Conservation (phyloP, 2,888 invertebrate genomes). For the Trimorus sp. region DNA sequence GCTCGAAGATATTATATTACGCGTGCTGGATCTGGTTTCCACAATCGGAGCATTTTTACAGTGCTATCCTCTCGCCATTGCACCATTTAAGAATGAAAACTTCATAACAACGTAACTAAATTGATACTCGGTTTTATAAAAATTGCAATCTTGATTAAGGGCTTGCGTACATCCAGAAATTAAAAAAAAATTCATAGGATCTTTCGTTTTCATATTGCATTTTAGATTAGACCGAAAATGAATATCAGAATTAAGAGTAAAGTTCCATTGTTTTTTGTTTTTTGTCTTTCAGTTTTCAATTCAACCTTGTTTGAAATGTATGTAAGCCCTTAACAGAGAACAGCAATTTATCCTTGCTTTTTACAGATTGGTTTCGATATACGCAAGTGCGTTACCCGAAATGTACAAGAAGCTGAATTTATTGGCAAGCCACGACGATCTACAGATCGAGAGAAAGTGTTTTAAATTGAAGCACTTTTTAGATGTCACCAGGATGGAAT, state of each 20-base stretch:
- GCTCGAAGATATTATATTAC: slow-evolving; percentile 87
- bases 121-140: neutral
- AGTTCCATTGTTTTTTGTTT: no score
- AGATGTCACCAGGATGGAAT: slow-evolving; percentile 82
- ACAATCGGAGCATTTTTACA: slow-evolving; percentile 88
- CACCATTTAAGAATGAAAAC: slow-evolving; percentile 83
- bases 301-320: no score
- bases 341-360: no score
- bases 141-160: no score
- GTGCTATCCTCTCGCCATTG: slow-evolving; percentile 84
- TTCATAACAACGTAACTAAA: slow-evolving; percentile 79
- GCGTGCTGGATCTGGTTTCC: slow-evolving; percentile 87
- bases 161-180: no score
- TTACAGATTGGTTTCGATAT: slow-evolving; percentile 88
- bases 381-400: slow-evolving; percentile 88
- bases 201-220: no score
- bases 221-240: no score
- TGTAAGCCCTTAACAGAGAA: no score
- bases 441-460: slow-evolving; percentile 79
- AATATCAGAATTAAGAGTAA: no score
- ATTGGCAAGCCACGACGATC: slow-evolving; percentile 71
- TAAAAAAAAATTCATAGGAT: no score
- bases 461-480: slow-evolving; percentile 82
- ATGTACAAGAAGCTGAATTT: slow-evolving; percentile 86
- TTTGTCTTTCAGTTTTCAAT: no score